Evolutionary conservation across 2,888 invertebrate species (phyloP), one percentile per base, ranked within the genome.

Genomic region (Cancer borealis): DNA sequence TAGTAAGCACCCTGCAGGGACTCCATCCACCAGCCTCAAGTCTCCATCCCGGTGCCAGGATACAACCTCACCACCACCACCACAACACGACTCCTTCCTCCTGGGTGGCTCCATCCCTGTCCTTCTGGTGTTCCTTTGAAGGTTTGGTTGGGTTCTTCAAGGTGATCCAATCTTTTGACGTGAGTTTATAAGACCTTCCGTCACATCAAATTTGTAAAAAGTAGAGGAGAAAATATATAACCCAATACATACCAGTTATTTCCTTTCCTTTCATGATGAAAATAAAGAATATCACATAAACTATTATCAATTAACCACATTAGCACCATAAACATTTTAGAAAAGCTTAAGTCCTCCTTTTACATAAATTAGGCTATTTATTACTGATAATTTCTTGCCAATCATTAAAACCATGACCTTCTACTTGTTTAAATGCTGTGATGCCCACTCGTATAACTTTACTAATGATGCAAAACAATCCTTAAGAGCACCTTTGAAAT

Each of bases 171-270:
- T 39, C 39, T 84, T 39, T 84, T 84, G 30, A 3, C 14, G 17
- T 39, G 17, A 39, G 39, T 84, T 84, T 14, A 2, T 14, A 39
- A 84, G 8, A 84, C 30, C 79, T 26, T 39, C 30, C 79, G 30
- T 84, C 30, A 26, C 79, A 84, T 84, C 79, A 84, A 84, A 30
- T 30, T 84, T 84, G n/a, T 84, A 84, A 21, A 66, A 21, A 21
- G 66, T 84, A 84, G 6, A 84, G 84, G 39, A 84, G n/a, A 39
- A 84, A 39, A 84, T 39, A 84, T 14, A 84, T 84, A 84, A 84
- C 14, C 14, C 12, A 39, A 84, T 8, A 84, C 66, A 66, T 66
- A 21, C 8, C n/a, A 66, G 17, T 21, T 4, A 66, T 66, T 66
- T 66, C 12, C 14, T 84, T 14, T 84, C 84, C 84, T 12, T 39